These are phyloP conservation scores for Bradypodion pumilum DNA, from an alignment of 2,797 vertebrate genomes.

Conservation along the genomic window DNA sequence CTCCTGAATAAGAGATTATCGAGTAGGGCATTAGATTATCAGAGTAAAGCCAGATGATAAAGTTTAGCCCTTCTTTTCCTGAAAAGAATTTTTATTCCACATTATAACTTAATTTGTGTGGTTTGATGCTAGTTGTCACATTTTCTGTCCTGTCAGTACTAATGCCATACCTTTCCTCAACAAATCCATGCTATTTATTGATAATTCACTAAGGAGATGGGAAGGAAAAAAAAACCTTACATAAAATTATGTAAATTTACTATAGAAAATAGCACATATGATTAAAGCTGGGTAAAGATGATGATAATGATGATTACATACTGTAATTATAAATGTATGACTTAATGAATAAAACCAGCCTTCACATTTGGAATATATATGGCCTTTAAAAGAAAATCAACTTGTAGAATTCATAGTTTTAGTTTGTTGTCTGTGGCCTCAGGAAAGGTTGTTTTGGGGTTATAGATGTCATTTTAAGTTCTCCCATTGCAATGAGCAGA, in stretches of 20 bases:
- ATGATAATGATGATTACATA: too few species aligned
- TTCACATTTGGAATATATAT: background rate
- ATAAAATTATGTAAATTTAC: constrained; percentile 26
- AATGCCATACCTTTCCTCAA: background rate
- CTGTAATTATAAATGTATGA: background rate
- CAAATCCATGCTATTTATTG: constrained; percentile 25
- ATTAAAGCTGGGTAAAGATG: constrained; percentile 21
- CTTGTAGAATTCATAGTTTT: background rate
- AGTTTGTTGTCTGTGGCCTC: background rate
- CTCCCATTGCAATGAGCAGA: background rate
- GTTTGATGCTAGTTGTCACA: background rate
- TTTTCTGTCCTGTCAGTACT: constrained; percentile 3
- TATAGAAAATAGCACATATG: constrained; percentile 3
- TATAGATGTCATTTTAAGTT: background rate
- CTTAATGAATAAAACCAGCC: background rate
- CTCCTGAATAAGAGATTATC: background rate
- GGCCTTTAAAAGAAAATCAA: background rate
- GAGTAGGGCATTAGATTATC: background rate
- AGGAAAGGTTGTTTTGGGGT: background rate
- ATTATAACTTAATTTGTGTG: constrained; percentile 14
- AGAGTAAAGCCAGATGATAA: background rate
- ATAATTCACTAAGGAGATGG: background rate
- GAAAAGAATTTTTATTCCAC: background rate
- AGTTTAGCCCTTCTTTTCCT: background rate
- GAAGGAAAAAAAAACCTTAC: constrained; percentile 21